Evolutionary conservation across 2,113 vertebrate species (phyloP).

Genomic region (Hirundichthys speculiger): DNA sequence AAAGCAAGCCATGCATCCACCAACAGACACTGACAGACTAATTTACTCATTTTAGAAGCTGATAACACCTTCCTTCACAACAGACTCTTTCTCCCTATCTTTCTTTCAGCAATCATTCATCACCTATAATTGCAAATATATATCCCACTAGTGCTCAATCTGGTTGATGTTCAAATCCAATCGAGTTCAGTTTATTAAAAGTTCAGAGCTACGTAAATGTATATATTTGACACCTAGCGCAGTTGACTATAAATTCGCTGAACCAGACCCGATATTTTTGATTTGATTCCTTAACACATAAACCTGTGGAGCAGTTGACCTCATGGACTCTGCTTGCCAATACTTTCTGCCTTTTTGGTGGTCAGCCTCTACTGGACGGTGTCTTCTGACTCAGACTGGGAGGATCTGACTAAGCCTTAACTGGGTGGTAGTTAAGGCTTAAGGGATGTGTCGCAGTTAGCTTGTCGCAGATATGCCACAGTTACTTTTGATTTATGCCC

Average conservation of each 20-base stretch:
- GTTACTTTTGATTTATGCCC: too few species aligned
- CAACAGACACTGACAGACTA: too few species aligned
- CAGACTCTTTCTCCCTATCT: too few species aligned
- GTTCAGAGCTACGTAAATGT: neutral
- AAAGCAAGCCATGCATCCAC: too few species aligned
- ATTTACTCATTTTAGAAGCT: too few species aligned
- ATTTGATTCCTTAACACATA: conserved; percentile 15
- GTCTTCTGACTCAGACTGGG: conserved; percentile 41
- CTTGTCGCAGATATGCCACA: too few species aligned
- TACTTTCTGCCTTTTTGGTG: conserved; percentile 22
- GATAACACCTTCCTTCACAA: too few species aligned
- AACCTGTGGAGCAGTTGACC: conserved; percentile 5
- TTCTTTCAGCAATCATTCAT: too few species aligned
- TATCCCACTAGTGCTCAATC: too few species aligned
- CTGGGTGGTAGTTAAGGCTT: conserved; percentile 58
- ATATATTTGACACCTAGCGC: neutral
- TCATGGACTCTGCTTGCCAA: conserved; percentile 27
- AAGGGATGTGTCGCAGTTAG: too few species aligned
- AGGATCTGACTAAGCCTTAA: conserved; percentile 60
- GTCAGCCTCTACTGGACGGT: conserved; percentile 32
- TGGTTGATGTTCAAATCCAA: neutral
- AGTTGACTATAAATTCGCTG: conserved; percentile 5
- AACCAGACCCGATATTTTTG: neutral
- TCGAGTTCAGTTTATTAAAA: neutral
- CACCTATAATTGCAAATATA: too few species aligned